phyloP scores from a whole-genome alignment of 2,113 vertebrate species.

The Sapayoa aenigma region DNA sequence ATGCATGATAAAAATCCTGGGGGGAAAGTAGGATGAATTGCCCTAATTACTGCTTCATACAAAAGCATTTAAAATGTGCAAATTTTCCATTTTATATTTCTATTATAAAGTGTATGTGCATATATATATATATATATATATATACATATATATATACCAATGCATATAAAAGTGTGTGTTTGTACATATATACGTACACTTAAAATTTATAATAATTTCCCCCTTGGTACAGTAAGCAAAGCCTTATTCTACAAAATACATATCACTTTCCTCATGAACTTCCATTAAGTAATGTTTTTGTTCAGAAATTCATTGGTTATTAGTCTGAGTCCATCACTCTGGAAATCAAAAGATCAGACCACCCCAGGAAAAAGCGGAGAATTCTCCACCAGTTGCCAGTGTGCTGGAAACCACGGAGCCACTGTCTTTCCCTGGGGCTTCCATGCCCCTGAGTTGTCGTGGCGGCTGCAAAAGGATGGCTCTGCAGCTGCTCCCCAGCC shows the following conservation, averaged over 20 bases:
- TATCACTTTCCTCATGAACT: not conserved
- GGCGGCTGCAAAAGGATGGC: not conserved
- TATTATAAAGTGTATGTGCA: not conserved
- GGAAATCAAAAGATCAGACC: not conserved
- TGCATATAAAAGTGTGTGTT: not conserved
- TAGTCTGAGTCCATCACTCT: not conserved
- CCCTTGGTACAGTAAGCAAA: not conserved
- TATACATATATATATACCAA: not conserved
- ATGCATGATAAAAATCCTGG: not conserved
- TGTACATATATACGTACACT: not conserved
- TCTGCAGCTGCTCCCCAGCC: not conserved
- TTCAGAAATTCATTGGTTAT: not conserved
- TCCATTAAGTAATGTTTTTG: not conserved
- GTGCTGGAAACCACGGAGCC: accelerated
- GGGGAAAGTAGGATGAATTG: not conserved
- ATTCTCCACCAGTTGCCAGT: not conserved
- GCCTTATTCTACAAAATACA: not conserved
- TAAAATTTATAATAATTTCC: not conserved
- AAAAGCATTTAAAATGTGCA: not conserved
- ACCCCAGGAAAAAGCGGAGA: not conserved
- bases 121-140: not conserved
- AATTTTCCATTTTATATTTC: not conserved
- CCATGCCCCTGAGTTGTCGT: not conserved
- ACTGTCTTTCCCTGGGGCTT: not conserved
- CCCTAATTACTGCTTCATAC: not conserved